Evolutionary conservation across 2,113 vertebrate genomes (phyloP), one percentile per base, ranked within the genome.

Genomic region (Nothoprocta perdicaria): DNA sequence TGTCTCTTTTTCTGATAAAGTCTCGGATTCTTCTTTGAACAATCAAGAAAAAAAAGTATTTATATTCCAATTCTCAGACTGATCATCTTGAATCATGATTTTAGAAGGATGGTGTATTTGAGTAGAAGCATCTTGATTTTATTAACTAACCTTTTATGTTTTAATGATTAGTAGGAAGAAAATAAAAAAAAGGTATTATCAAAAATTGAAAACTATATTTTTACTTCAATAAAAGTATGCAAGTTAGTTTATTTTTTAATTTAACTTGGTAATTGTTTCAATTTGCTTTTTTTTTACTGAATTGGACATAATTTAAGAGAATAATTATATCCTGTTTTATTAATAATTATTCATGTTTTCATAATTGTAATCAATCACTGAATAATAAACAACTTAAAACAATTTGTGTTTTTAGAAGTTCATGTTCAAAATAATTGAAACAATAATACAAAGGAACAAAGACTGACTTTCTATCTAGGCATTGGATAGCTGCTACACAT

Each of bases 401-500:
- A 61, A 90, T 45, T 38, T 35, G 46, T 6, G 8, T 40, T 84
- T 88, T 75, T 82, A 74, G 27, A 84, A 71, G 40, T 45, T 88
- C 18, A n/a, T 0, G 0, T n/a, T 86, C 23, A 58, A 40, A 82
- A 38, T 12, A 84, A 68, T 63, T 80, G 43, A 31, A 55, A 72
- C 89, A 88, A 62, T 71, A 90, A 91, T 88, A 94, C 92, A 97
- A 95, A 77, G 91, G 95, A 94, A 94, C 91, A 96, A 94, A 95
- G 74, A 84, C 80, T 83, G 60, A 88, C 45, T 33, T 62, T 83
- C 71, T 78, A 14, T 76, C 60, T 89, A 87, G 85, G 50, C 45
- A 93, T 55, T 41, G 94, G 75, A 85, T 53, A 87, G 5, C 9
- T 58, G 14, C 63, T 85, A 74, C 41, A 61, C 43, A 86, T 33